Base-by-base conservation (phyloP, 2,113 vertebrate species). In the Dipodomys ordii region DNA sequence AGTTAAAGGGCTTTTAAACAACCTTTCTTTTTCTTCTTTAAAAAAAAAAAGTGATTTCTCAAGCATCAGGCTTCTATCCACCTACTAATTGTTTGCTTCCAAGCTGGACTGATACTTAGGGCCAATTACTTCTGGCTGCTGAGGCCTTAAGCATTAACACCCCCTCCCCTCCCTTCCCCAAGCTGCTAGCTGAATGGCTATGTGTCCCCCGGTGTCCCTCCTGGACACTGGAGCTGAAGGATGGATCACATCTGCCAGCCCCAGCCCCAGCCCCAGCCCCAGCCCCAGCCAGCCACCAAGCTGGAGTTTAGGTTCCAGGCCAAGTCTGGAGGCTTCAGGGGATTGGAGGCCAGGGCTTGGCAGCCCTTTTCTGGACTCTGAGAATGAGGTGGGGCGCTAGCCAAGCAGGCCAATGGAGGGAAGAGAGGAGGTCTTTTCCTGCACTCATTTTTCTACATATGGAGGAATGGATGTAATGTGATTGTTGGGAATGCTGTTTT, bases 1-100 rank as follows among this genome's bases (percentile, higher is more conserved):
- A 88, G 92, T 90, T 97, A 94, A 97, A 94, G 71, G 35, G 80
- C 91, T 84, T 96, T 96, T 94, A 81, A 96, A 78, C 68, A 27
- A 44, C 46, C 10, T 7, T 72, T 72, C 1, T 39, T 32, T 30
- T 12, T 39, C 22, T 49, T 23, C 49, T 60, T 65, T 81, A 6
- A 2, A 16, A 57, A 57, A 82, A 93, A 92, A 69, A 92, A 90
- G 87, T 22, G 53, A 71, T 83, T 94, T 91, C 73, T 89, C n/a
- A 83, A 84, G 74, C 67, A 60, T 77, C 83, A 77, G 71, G n/a
- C 92, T 95, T 53, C 81, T 53, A 53, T 91, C 86, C 88, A 16
- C 84, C 94, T 85, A 82, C 90, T 88, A 92, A 95, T 95, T 91
- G 82, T 94, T 80, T 81, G 27, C 81, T 76, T 94, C n/a, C 74